These are phyloP conservation scores for Atrina japonica DNA, from an alignment of 2,888 invertebrate genomes.

Conservation along the genomic window DNA sequence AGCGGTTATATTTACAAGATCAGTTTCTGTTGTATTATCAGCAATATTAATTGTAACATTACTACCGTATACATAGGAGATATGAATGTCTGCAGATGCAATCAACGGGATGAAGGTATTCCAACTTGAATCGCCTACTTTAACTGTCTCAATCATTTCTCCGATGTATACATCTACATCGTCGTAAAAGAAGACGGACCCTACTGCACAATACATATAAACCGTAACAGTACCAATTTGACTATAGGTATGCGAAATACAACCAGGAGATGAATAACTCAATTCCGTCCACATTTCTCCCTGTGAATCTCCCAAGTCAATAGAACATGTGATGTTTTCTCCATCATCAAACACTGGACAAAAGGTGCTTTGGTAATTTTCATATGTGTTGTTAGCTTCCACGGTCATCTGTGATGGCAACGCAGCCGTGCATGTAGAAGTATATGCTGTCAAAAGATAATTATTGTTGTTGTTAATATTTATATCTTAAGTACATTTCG, in stretches of 20 bases:
- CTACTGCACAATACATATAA: conserved; percentile 27
- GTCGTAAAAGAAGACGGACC: conserved; percentile 16
- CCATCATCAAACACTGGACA: conserved; percentile 36
- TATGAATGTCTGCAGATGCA: neutral
- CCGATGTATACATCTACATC: conserved; percentile 32
- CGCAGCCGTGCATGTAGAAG: no score
- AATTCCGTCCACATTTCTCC: conserved; percentile 36
- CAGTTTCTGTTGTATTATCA: conserved; percentile 2
- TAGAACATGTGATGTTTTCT: conserved; percentile 32
- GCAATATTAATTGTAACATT: conserved; percentile 30
- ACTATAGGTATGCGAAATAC: conserved; percentile 20
- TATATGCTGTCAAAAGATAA: no score
- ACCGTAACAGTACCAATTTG: conserved; percentile 31
- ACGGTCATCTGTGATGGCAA: conserved; percentile 11
- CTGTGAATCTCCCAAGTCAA: conserved; percentile 15
- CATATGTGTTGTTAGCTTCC: conserved; percentile 26
- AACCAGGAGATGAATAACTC: conserved; percentile 3
- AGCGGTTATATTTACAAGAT: conserved; percentile 1
- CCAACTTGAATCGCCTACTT: conserved; percentile 22
- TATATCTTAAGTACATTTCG: no score
- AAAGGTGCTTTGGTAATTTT: conserved; percentile 11
- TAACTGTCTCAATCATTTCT: conserved; percentile 15
- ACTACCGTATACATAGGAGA: conserved; percentile 26
- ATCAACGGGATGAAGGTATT: conserved; percentile 28
- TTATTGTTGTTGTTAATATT: no score